Conservation (phyloP, 2,113 vertebrate genomes). For the Eclectus roratus region DNA sequence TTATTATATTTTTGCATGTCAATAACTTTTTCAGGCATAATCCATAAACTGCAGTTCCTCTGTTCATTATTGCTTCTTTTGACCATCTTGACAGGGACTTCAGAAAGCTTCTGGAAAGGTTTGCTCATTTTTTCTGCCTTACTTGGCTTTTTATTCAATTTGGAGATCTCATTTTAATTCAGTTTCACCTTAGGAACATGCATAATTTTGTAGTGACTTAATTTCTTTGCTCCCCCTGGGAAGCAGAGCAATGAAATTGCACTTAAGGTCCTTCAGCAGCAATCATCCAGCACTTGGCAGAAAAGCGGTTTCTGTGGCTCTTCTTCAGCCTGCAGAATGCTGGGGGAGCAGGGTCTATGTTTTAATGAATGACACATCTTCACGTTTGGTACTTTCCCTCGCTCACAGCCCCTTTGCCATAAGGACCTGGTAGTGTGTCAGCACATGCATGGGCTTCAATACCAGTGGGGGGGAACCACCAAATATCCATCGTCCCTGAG, state of each 20-base stretch:
- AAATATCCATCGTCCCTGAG: accelerated
- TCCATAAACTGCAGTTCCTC: not conserved
- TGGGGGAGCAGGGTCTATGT: accelerated
- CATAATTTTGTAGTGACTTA: not conserved
- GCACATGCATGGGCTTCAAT: accelerated
- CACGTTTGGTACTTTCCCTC: not conserved
- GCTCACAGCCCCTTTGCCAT: not conserved
- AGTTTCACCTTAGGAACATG: not conserved
- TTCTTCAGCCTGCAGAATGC: accelerated
- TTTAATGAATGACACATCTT: accelerated
- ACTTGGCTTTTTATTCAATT: not conserved
- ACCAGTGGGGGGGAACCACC: accelerated
- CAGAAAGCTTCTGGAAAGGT: not conserved
- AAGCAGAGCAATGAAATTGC: not conserved
- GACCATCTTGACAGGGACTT: not conserved
- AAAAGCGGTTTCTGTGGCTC: not conserved
- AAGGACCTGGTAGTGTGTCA: accelerated
- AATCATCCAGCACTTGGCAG: not conserved
- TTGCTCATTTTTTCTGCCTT: not conserved
- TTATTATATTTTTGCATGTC: not conserved
- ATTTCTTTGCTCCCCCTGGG: not conserved
- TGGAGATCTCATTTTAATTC: not conserved
- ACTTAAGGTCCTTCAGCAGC: not conserved
- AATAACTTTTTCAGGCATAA: not conserved
- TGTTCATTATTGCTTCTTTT: not conserved